A percentile compares a stretch with the other conserved stretches of the same genome.
phyloP scores from a whole-genome alignment of 2,888 invertebrate species.

The Oscheius onirici region DNA sequence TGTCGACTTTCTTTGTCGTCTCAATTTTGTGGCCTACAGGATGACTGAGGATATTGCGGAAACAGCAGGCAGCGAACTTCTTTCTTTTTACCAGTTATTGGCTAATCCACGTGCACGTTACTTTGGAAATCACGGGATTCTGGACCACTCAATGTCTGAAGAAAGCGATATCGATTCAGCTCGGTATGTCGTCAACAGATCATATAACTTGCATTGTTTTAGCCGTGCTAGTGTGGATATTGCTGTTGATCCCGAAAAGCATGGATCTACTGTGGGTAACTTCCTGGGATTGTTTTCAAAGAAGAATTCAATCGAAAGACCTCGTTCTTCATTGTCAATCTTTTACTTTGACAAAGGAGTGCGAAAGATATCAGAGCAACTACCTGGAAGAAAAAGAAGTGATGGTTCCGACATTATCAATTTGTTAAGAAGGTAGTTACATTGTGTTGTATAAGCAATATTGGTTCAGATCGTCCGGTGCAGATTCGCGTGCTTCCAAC shows the following conservation, averaged over 20 bases:
- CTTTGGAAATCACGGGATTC: conserved; percentile 40
- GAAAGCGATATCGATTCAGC: not conserved
- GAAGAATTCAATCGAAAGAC: conserved; percentile 41
- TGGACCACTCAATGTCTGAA: not conserved
- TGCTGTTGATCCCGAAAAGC: not conserved
- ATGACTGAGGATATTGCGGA: conserved; percentile 69
- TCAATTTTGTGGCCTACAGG: conserved; percentile 68
- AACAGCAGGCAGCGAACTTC: conserved; percentile 55
- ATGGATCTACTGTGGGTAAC: not conserved
- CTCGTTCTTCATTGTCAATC: conserved; percentile 45
- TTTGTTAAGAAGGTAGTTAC: conserved; percentile 7
- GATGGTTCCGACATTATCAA: conserved; percentile 14
- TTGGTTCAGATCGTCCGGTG: conserved; percentile 37
- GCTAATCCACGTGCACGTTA: conserved; percentile 67
- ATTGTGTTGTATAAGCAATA: not conserved
- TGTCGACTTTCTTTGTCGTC: conserved; percentile 64
- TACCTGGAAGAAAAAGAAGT: not conserved
- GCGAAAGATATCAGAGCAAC: conserved; percentile 35
- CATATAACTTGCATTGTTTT: conserved; percentile 39
- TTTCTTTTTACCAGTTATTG: conserved; percentile 45
- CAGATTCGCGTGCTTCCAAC: conserved; percentile 43
- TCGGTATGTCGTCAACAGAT: not conserved
- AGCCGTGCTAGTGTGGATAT: not conserved
- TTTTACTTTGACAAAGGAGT: conserved; percentile 33
- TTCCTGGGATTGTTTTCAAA: conserved; percentile 37